These are phyloP conservation scores for Salvelinus alpinus DNA, from an alignment of 2,113 vertebrate genomes.

Conservation along the genomic window DNA sequence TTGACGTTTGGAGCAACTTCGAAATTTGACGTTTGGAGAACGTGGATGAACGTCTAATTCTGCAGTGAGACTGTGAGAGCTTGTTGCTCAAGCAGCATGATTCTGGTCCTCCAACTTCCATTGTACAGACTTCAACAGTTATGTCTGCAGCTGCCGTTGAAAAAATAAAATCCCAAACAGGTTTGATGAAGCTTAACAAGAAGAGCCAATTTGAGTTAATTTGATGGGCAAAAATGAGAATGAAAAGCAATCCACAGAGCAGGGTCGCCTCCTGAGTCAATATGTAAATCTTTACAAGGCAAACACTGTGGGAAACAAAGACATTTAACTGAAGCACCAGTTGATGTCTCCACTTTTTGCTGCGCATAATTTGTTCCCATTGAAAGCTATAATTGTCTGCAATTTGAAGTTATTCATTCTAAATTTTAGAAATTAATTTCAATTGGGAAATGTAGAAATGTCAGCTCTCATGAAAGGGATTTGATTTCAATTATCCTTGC, in stretches of 20 bases:
- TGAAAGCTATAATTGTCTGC: conserved; percentile 90
- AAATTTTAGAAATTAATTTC: conserved; percentile 94
- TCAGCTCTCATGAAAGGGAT: conserved; percentile 91
- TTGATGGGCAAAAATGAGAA: conserved; percentile 91
- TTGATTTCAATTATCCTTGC: conserved; percentile 93
- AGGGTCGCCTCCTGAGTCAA: conserved; percentile 91
- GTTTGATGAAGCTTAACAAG: conserved; percentile 90
- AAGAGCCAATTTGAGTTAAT: conserved; percentile 91
- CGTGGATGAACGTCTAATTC: too few relatives aligned
- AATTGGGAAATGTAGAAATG: conserved; percentile 91
- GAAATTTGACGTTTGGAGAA: too few relatives aligned
- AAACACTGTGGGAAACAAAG: conserved; percentile 91
- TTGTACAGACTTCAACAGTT: background rate
- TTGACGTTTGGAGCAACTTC: too few relatives aligned
- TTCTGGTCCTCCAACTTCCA: background rate
- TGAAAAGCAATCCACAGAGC: conserved; percentile 88
- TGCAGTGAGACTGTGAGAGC: too few relatives aligned
- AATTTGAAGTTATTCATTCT: conserved; percentile 93
- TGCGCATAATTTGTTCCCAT: conserved; percentile 91
- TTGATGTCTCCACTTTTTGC: conserved; percentile 88
- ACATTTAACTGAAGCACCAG: conserved; percentile 88
- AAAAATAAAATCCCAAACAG: conserved; percentile 84
- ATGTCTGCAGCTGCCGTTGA: conserved; percentile 80
- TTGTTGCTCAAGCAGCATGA: background rate
- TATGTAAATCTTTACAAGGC: conserved; percentile 94